phyloP scores from a whole-genome alignment of 2,888 invertebrate genomes.

The Sesia apiformis region DNA sequence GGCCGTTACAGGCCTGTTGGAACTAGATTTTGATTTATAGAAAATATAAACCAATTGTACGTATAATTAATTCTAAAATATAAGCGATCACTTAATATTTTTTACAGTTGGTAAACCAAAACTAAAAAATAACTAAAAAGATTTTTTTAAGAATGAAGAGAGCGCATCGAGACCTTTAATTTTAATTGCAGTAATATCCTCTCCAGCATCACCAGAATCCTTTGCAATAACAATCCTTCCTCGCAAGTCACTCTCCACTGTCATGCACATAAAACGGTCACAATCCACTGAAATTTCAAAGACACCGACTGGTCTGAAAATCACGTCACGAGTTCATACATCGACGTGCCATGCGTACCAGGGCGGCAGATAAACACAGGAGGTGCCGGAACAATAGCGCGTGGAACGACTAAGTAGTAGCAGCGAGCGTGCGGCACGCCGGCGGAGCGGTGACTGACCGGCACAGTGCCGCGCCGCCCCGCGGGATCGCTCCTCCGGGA shows the following conservation, averaged over 20 bases:
- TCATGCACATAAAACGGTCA: constrained; percentile 51
- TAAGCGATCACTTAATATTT: too few relatives aligned
- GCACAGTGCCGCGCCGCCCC: constrained; percentile 67
- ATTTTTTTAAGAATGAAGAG: too few relatives aligned
- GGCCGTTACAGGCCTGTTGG: too few relatives aligned
- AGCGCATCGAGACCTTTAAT: constrained; percentile 28
- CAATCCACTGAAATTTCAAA: constrained; percentile 43
- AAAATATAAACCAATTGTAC: too few relatives aligned
- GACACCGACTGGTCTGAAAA: constrained; percentile 35
- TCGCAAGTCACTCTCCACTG: constrained; percentile 52
- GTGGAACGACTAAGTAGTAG: constrained; percentile 22
- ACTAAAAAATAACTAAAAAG: too few relatives aligned
- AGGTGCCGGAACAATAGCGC: constrained; percentile 42
- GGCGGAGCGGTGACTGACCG: constrained; percentile 72
- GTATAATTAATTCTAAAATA: too few relatives aligned
- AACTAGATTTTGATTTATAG: too few relatives aligned
- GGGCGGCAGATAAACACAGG: constrained; percentile 50
- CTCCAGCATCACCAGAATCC: constrained; percentile 46
- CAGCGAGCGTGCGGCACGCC: constrained; percentile 62
- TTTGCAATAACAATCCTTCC: constrained; percentile 43
- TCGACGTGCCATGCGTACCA: constrained; percentile 41
- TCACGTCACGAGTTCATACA: constrained; percentile 52
- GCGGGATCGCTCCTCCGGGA: constrained; percentile 62
- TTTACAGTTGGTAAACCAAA: too few relatives aligned
- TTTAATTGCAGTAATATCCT: constrained; percentile 23